Evolutionary conservation across 30 jellyfish, hydroid and myxozoan genomes (phyloP).

Genomic region (Turritopsis rubra): DNA sequence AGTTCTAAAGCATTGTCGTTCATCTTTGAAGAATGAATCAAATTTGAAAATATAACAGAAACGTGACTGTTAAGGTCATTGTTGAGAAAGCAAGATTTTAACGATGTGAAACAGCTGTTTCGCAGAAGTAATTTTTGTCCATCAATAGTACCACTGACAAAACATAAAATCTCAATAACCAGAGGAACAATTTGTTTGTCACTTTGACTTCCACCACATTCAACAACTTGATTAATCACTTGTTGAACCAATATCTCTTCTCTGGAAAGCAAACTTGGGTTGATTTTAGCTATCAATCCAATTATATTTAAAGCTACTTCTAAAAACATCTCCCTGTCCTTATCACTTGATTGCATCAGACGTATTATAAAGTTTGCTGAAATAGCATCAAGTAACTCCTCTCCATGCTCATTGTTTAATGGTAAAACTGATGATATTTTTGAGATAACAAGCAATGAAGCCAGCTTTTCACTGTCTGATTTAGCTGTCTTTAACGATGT

Average conservation of each 20-base stretch:
- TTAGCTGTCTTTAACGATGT: not conserved
- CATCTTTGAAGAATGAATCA: not conserved
- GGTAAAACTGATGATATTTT: slow-evolving; percentile 1
- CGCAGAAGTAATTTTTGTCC: not conserved
- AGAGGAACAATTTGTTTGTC: not conserved
- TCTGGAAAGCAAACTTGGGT: not conserved
- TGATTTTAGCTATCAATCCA: not conserved
- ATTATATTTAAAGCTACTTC: slow-evolving; percentile 1
- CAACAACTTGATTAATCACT: not conserved
- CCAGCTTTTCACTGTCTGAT: slow-evolving; percentile 25
- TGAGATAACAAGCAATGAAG: slow-evolving; percentile 15
- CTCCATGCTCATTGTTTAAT: not conserved
- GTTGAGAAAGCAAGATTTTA: not conserved
- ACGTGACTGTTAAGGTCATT: not conserved
- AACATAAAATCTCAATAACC: not conserved
- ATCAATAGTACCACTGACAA: not conserved
- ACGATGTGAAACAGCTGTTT: not conserved
- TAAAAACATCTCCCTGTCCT: not conserved
- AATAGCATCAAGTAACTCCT: not conserved
- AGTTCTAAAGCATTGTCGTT: not conserved
- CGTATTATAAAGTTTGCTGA: slow-evolving; percentile 3
- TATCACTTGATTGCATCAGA: slow-evolving; percentile 8
- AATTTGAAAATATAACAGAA: not conserved
- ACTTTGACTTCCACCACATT: not conserved
- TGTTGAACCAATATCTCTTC: not conserved